These are phyloP conservation scores for Platysteira castanea DNA, from an alignment of 2,113 vertebrate species.

Conservation along the genomic window DNA sequence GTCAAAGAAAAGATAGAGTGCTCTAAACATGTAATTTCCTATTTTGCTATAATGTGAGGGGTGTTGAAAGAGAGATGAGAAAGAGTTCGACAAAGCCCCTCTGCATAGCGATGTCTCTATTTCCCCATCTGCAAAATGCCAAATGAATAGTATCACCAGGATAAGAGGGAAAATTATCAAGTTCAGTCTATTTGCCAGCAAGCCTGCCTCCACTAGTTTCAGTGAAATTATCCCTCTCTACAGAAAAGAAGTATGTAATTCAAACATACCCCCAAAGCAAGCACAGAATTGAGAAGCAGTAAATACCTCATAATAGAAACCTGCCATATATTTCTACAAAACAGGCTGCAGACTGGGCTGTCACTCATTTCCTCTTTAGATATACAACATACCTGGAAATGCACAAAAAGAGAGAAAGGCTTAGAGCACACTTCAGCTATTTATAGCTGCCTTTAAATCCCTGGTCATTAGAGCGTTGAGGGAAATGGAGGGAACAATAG, in stretches of 20 bases:
- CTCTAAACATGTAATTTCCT: slow-evolving; percentile 5
- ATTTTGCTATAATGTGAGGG: background rate
- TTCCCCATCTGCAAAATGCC: background rate
- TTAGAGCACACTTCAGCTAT: background rate
- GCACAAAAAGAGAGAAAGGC: background rate
- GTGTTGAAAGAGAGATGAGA: background rate
- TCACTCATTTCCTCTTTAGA: slow-evolving; percentile 1
- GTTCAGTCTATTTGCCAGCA: background rate
- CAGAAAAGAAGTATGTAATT: background rate
- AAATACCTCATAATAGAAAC: slow-evolving; percentile 32
- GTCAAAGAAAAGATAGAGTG: background rate
- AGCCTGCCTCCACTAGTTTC: background rate
- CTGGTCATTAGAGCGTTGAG: background rate
- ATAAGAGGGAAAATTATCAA: slow-evolving; percentile 8
- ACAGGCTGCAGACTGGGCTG: background rate
- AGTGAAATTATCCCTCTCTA: slow-evolving; percentile 17
- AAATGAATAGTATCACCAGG: background rate
- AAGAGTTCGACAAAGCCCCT: background rate
- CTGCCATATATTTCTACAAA: slow-evolving; percentile 5
- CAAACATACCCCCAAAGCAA: background rate
- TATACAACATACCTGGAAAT: background rate
- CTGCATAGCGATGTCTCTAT: background rate
- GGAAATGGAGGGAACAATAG: background rate
- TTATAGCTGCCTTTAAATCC: background rate
- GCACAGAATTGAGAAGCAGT: background rate